phyloP scores from a whole-genome alignment of 1,140 invertebrate genomes.

The Drosophila burlai region DNA sequence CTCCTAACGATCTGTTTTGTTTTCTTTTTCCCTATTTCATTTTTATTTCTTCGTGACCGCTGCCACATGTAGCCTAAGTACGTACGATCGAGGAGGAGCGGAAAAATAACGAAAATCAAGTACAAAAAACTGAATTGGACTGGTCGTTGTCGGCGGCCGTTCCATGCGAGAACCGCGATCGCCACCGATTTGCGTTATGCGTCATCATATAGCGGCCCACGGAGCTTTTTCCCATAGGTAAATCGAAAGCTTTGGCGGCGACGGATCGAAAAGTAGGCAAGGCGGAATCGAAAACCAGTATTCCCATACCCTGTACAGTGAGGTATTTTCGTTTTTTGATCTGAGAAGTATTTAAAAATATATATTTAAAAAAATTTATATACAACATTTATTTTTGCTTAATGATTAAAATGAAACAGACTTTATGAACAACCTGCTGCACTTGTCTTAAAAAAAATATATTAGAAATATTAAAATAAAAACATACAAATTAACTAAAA shows the following conservation, averaged over 20 bases:
- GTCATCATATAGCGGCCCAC: constrained; percentile 64
- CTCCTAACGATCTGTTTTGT: constrained; percentile 30
- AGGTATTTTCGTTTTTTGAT: background rate
- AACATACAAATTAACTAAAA: too few relatives aligned
- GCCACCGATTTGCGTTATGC: constrained; percentile 56
- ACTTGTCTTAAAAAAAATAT: too few relatives aligned
- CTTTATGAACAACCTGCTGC: too few relatives aligned
- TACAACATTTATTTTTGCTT: too few relatives aligned
- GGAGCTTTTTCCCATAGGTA: constrained; percentile 60
- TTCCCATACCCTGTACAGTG: constrained; percentile 38
- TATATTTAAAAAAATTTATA: too few relatives aligned
- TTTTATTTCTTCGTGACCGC: constrained; percentile 24
- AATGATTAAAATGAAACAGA: too few relatives aligned
- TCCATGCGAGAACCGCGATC: constrained; percentile 47
- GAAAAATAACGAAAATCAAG: constrained; percentile 62
- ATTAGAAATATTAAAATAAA: too few relatives aligned
- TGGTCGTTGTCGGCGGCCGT: constrained; percentile 37
- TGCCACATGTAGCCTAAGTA: constrained; percentile 31
- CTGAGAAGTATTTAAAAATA: too few relatives aligned
- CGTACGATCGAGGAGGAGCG: constrained; percentile 9
- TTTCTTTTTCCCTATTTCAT: constrained; percentile 27
- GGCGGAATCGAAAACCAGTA: constrained; percentile 35
- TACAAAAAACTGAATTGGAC: constrained; percentile 56
- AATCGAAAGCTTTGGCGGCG: constrained; percentile 30
- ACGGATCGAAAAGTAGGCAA: background rate